Conservation (phyloP, 2,888 invertebrate species). For the Euplagia quadripunctaria region DNA sequence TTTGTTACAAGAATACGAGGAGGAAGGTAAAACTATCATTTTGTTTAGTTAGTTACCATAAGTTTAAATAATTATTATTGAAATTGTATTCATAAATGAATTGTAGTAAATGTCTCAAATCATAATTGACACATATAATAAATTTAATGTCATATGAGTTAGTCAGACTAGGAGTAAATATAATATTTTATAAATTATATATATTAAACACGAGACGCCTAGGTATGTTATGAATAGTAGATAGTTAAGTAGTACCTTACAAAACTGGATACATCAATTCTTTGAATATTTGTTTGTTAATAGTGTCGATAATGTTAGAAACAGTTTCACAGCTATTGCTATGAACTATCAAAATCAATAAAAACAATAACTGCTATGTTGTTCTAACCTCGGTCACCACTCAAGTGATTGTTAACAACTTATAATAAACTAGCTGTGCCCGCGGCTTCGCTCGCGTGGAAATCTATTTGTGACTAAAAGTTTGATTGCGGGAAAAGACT, state of each 20-base stretch:
- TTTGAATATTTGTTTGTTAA: neutral
- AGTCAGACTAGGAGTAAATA: neutral
- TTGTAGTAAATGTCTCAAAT: neutral
- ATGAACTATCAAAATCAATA: too few relatives aligned
- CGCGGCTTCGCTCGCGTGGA: too few relatives aligned
- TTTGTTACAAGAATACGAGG: slow-evolving; percentile 52
- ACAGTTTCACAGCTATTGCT: too few relatives aligned
- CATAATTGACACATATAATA: neutral
- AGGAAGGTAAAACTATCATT: slow-evolving; percentile 51
- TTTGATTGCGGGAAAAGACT: too few relatives aligned
- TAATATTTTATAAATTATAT: neutral
- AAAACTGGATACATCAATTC: neutral
- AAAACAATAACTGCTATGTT: too few relatives aligned
- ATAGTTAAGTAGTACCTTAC: neutral
- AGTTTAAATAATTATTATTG: neutral
- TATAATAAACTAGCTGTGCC: too few relatives aligned
- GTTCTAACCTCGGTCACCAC: too few relatives aligned
- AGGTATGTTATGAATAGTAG: neutral
- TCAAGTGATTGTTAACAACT: too few relatives aligned
- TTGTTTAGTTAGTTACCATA: neutral
- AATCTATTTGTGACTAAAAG: too few relatives aligned
- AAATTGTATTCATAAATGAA: neutral
- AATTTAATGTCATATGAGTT: neutral
- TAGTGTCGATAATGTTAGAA: too few relatives aligned
- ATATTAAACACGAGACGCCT: neutral